Evolutionary conservation across 64 coral and sea anemone species (phyloP).

Genomic region (Montipora efflorescens): DNA sequence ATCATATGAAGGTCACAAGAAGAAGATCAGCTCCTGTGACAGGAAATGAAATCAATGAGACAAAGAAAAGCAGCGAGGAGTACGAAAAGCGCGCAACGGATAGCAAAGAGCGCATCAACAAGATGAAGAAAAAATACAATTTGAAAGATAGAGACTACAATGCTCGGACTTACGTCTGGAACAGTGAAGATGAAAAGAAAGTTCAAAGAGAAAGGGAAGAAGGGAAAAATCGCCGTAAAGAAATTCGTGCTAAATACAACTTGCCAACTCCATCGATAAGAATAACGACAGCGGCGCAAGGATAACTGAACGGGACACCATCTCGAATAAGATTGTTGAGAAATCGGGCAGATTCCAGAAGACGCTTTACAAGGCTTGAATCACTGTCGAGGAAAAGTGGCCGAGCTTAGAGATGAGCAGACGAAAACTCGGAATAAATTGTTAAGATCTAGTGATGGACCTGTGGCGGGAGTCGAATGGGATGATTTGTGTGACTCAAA

Average conservation of each 20-base stretch:
- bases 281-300: not conserved
- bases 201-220: not conserved
- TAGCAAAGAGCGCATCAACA: constrained; percentile 12
- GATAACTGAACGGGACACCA: not conserved
- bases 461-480: too few relatives aligned
- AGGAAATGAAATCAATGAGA: constrained; percentile 4
- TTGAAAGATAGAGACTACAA: constrained; percentile 34
- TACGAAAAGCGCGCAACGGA: not conserved
- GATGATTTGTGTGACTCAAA: too few relatives aligned
- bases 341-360: not conserved
- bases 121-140: constrained; percentile 38
- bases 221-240: not conserved
- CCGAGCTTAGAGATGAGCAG: too few relatives aligned
- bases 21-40: not conserved
- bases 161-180: constrained; percentile 12
- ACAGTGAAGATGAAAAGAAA: not conserved
- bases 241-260: constrained; percentile 35
- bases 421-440: too few relatives aligned
- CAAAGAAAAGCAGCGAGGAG: constrained; percentile 15
- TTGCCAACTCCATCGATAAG: not conserved
- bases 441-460: too few relatives aligned
- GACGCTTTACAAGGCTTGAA: too few relatives aligned
- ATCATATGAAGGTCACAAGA: not conserved
- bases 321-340: not conserved
- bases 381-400: too few relatives aligned